Evolutionary conservation across 2,888 invertebrate species (phyloP), one percentile per base, ranked within the genome.

Genomic region (Cantharis nigra): DNA sequence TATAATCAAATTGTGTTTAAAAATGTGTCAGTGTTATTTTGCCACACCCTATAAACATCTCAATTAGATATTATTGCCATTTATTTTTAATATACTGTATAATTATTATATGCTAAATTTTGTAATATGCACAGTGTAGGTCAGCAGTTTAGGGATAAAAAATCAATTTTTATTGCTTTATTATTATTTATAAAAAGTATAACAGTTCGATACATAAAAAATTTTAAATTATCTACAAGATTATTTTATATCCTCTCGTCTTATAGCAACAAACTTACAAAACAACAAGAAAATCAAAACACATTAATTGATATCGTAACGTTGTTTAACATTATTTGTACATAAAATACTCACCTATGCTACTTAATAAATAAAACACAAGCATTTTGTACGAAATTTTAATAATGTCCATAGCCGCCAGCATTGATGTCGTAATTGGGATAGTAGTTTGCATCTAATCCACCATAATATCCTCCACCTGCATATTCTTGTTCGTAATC

Each of bases 401-500:
- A 49, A 49, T 49, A 49, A 7, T 49, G 49, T 7, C 49, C 9
- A n/a, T 49, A 49, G 0, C 7, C 49, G 0, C 7, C 49, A 49
- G n/a, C n/a, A n/a, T 49, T n/a, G n/a, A 49, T 49, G 9, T 49
- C 49, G 49, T 49, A 49, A 5, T 49, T 49, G 4, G 49, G 49
- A 7, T 49, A n/a, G 49, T 49, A 49, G n/a, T 49, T n/a, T 5
- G n/a, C 49, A 49, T 49, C 49, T n/a, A n/a, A 49, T 49, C 49
- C 49, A n/a, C 49, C 49, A 49, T 49, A 20, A 20, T 20, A 49
- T 49, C 49, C 49, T 49, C 18, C 72, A 30, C 67, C 71, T 30
- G 72, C 75, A 63, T 76, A 74, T 11, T 72, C 71, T 18, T 75
- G 77, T 69, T 77, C 77, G 28, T 79, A 79, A 75, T 79, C 79